Percentiles rank a stretch among this genome's conserved stretches.
phyloP scores from a whole-genome alignment of 2,113 vertebrate species.

The Corvus cornix region DNA sequence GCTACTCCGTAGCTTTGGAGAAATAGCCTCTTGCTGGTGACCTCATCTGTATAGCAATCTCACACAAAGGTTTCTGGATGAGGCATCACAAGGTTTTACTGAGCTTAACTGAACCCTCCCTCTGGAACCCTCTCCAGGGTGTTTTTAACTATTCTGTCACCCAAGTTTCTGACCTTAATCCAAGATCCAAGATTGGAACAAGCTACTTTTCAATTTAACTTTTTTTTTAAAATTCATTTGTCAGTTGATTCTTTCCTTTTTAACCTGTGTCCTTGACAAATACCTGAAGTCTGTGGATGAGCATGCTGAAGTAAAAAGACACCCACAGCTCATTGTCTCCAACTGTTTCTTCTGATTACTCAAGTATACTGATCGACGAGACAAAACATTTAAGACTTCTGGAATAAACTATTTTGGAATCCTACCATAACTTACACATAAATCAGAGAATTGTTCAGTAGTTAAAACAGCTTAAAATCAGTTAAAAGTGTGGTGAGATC shows the following conservation, averaged over 20 bases:
- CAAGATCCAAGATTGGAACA: not conserved
- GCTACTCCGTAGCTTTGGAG: not conserved
- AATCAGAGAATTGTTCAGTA: not conserved
- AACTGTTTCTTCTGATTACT: not conserved
- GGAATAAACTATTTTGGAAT: not conserved
- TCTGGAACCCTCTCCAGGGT: not conserved
- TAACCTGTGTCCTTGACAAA: not conserved
- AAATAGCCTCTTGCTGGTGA: not conserved
- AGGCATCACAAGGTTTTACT: not conserved
- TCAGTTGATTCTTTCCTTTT: not conserved
- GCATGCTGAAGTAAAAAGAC: not conserved
- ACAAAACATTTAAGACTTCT: not conserved
- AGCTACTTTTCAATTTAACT: not conserved
- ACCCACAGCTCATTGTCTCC: not conserved
- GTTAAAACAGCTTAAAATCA: not conserved
- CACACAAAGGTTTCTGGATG: not conserved
- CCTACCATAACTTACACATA: not conserved
- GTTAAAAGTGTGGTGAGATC: not conserved
- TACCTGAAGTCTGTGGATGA: not conserved
- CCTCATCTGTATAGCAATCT: not conserved
- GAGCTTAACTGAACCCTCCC: not conserved
- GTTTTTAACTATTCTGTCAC: not conserved
- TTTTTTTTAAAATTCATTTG: rapidly evolving
- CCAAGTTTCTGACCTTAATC: not conserved
- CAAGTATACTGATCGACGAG: not conserved